Conservation (phyloP, 2,797 vertebrate species). For the Sebastes minor region DNA sequence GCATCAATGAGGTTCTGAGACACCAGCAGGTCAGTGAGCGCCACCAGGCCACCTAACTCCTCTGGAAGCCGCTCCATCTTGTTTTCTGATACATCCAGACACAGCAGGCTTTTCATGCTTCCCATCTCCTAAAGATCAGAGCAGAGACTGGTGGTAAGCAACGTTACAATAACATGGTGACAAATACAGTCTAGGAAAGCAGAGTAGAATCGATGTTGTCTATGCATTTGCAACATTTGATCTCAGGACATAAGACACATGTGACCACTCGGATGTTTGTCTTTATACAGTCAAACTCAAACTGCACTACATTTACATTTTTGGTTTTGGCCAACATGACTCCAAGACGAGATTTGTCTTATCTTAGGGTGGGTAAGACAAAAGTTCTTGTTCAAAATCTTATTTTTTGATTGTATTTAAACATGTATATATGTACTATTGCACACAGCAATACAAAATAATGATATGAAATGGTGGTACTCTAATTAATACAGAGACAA, state of each 20-base stretch:
- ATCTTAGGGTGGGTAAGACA: background rate
- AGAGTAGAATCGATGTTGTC: background rate
- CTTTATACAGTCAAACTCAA: background rate
- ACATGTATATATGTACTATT: background rate
- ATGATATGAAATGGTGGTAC: background rate
- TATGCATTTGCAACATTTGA: background rate
- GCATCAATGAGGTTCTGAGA: slow-evolving; percentile 94
- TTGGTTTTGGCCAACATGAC: background rate
- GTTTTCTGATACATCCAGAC: slow-evolving; percentile 98
- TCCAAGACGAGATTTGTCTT: background rate
- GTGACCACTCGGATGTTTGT: background rate
- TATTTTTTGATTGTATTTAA: background rate
- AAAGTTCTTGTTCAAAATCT: background rate
- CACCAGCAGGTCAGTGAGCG: slow-evolving; percentile 92
- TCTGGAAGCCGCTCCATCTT: slow-evolving; percentile 94
- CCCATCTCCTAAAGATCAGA: slow-evolving; percentile 88
- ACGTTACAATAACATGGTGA: background rate
- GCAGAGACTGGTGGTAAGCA: slow-evolving; percentile 2
- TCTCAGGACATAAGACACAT: background rate
- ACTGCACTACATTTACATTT: background rate
- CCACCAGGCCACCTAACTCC: slow-evolving; percentile 89
- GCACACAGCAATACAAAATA: background rate
- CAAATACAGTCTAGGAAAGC: background rate
- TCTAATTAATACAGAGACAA: background rate
- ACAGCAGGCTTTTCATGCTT: slow-evolving; percentile 92